Evolutionary conservation across 1,140 invertebrate species (phyloP).

Genomic region (Monomorium pharaonis): DNA sequence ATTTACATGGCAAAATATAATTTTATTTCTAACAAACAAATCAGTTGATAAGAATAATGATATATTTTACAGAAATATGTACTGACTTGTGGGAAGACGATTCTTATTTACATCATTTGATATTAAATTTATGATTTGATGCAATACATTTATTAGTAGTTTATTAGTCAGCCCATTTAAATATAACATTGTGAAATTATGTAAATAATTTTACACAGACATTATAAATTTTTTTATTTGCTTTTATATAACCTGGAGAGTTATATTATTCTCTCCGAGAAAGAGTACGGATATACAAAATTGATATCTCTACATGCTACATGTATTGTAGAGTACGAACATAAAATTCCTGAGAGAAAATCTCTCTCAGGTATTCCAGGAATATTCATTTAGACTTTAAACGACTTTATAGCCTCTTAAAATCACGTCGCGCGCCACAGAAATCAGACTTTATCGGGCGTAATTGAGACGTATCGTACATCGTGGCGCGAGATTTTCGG

Average conservation of each 20-base stretch:
- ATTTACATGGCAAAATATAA: too few species aligned
- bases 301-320: not conserved
- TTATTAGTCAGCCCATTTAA: not conserved
- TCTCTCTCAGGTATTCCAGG: not conserved
- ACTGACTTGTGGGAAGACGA: not conserved
- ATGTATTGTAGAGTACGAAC: not conserved
- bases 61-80: too few species aligned
- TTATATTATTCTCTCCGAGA: not conserved
- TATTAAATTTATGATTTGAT: not conserved
- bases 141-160: not conserved
- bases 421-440: not conserved
- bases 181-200: not conserved
- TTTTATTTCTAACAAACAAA: too few species aligned
- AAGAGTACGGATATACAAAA: not conserved
- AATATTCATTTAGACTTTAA: constrained; percentile 3
- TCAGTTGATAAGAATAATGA: too few species aligned
- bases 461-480: constrained; percentile 61
- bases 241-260: not conserved
- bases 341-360: not conserved
- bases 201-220: not conserved
- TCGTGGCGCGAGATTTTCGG: constrained; percentile 49
- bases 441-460: constrained; percentile 18
- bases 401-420: not conserved
- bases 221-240: not conserved
- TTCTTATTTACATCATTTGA: not conserved